Evolutionary conservation across 2,888 invertebrate species (phyloP).

Genomic region (Trilocha varians): DNA sequence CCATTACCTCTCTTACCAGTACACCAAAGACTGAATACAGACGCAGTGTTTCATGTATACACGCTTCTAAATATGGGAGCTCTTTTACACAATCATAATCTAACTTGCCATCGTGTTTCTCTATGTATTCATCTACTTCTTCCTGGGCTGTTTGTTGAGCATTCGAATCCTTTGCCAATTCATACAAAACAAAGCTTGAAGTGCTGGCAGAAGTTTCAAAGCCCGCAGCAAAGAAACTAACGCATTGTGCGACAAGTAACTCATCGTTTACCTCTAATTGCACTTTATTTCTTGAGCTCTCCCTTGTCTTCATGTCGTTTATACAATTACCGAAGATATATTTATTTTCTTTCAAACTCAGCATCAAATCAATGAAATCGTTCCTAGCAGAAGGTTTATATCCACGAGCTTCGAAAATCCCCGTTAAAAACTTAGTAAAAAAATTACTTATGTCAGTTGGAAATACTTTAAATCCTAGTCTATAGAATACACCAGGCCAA

Average conservation of each 20-base stretch:
- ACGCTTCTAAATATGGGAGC: constrained; percentile 29
- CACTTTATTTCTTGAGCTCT: no score
- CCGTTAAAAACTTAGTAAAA: constrained; percentile 7
- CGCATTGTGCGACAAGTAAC: no score
- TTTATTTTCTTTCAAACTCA: constrained; percentile 16
- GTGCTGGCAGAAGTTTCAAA: no score
- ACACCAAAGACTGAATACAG: constrained; percentile 28
- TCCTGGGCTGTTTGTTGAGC: constrained; percentile 8
- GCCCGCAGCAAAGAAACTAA: no score
- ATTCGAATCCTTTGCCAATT: constrained; percentile 15
- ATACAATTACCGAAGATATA: background rate
- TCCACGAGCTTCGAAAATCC: background rate
- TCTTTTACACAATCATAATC: constrained; percentile 16
- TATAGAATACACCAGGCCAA: background rate
- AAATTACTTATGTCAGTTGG: constrained; percentile 5
- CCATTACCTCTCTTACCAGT: constrained; percentile 37
- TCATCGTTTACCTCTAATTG: no score
- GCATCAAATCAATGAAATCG: constrained; percentile 19
- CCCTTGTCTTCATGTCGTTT: no score
- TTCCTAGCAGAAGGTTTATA: constrained; percentile 12
- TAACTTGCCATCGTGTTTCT: constrained; percentile 9
- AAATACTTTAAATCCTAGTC: constrained; percentile 1
- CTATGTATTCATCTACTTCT: constrained; percentile 13
- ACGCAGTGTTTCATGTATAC: constrained; percentile 26
- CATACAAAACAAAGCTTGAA: constrained; percentile 7